Evolutionary conservation across 37 sponge, comb jelly and placozoan species (phyloP), one percentile per base, ranked within the genome.

Genomic region (Crambe crambe): DNA sequence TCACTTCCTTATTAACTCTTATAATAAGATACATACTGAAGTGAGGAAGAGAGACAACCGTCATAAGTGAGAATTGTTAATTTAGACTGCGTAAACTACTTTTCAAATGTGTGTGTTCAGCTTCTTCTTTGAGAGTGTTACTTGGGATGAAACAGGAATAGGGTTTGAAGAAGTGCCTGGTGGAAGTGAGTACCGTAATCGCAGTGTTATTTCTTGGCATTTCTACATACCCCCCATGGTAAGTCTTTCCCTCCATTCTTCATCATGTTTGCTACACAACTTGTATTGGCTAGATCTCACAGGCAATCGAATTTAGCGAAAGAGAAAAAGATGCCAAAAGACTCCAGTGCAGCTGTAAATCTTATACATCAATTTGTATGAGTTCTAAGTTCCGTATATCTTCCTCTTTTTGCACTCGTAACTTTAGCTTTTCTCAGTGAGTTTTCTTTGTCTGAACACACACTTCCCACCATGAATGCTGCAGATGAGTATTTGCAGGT

Each of bases 151-250:
- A 44, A 30, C 75, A 43, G 81, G 79, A 6, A 88, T 81, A 37
- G 96, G 96, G 37, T 92, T 96, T 82, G 88, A 90, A 34, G 47
- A 69, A 30, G 90, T 92, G 4, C 96, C 96, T 42, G 93, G 93
- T 37, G 96, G 96, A 10, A 25, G 36, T 3, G 85, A 70, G 9
- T 91, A 89, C 58, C 47, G 68, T 27, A 89, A 96, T 81, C 89
- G 93, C 31, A 96, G 96, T 82, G 93, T 92, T 1, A 58, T 96
- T 4, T 87, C 90, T 44, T 96, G 82, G 42, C 96, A 96, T 70
- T 92, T 90, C 77, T 96, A 96, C 59, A 73, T 77, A 2, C 91
- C 95, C 29, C 95, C 95, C 25, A 62, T 75, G 75, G 87, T 94
- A 60, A 61, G 68, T 0, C 26, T 37, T 4, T 63, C 21, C 12